phyloP scores from a whole-genome alignment of 2,797 vertebrate species.

The Euthynnus affinis region DNA sequence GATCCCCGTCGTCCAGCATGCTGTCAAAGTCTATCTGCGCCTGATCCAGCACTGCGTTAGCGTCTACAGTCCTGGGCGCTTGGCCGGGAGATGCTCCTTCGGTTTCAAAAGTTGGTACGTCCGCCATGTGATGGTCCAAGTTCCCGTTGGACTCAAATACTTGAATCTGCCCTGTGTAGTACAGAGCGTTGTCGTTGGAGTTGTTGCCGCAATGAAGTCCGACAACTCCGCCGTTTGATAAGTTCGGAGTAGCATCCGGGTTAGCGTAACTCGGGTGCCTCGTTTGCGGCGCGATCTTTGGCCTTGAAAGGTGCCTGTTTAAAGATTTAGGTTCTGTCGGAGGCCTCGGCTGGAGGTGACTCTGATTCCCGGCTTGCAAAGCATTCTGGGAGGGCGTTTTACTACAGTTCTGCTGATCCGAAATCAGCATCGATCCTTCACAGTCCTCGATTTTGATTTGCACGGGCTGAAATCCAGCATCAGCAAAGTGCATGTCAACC shows the following conservation, averaged over 20 bases:
- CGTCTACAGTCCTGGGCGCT: constrained; percentile 88
- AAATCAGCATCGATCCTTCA: constrained; percentile 72
- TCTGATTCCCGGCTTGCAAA: constrained; percentile 68
- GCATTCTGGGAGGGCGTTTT: constrained; percentile 80
- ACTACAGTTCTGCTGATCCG: constrained; percentile 81
- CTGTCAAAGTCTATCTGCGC: constrained; percentile 92
- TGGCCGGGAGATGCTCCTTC: constrained; percentile 85
- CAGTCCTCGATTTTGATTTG: constrained; percentile 62
- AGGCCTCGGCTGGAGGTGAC: constrained; percentile 86
- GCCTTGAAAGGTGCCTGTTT: constrained; percentile 74
- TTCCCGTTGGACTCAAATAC: constrained; percentile 87
- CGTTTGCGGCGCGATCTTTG: constrained; percentile 82
- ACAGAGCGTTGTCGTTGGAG: constrained; percentile 78
- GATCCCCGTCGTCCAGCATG: constrained; percentile 93
- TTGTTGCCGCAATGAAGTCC: constrained; percentile 21
- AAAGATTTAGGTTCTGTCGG: constrained; percentile 81
- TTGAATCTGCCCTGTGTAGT: constrained; percentile 92
- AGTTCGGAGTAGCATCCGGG: constrained; percentile 77
- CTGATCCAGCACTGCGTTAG: constrained; percentile 80
- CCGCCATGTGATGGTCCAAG: constrained; percentile 65
- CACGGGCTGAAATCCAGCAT: constrained; percentile 67
- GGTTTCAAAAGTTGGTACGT: constrained; percentile 39
- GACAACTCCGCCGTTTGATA: constrained; percentile 49
- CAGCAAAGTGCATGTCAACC: constrained; percentile 73
- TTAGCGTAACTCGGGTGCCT: constrained; percentile 76